Evolutionary conservation across 2,113 vertebrate genomes (phyloP).

Genomic region (Dicrurus megarhynchus): DNA sequence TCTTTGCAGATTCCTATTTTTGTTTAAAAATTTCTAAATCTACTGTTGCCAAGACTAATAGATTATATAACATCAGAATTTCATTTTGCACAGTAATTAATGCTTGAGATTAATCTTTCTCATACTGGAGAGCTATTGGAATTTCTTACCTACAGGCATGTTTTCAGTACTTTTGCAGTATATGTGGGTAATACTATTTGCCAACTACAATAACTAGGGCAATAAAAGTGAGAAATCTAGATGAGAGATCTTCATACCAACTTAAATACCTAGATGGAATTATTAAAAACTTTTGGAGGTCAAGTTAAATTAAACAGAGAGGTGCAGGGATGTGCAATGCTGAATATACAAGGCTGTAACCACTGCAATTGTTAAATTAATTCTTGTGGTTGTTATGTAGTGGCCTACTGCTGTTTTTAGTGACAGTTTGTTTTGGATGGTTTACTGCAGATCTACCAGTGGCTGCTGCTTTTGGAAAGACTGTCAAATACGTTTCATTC

Average conservation of each 20-base stretch:
- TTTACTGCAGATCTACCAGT: slow-evolving; percentile 45
- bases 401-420: slow-evolving; percentile 53
- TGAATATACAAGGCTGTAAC: not conserved
- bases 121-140: slow-evolving; percentile 40
- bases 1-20: not conserved
- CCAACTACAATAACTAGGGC: slow-evolving; percentile 57
- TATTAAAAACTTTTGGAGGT: slow-evolving; percentile 58
- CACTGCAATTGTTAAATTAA: slow-evolving; percentile 59
- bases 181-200: slow-evolving; percentile 46
- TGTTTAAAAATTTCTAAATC: not conserved
- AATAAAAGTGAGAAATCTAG: slow-evolving; percentile 64
- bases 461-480: slow-evolving; percentile 40
- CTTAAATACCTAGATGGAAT: slow-evolving; percentile 49
- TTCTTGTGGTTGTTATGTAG: slow-evolving; percentile 55
- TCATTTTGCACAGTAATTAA: slow-evolving; percentile 62
- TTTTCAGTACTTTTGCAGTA: slow-evolving; percentile 51
- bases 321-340: not conserved
- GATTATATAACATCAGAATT: slow-evolving; percentile 40
- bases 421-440: slow-evolving; percentile 62
- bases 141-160: slow-evolving; percentile 55
- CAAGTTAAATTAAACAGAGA: slow-evolving; percentile 45
- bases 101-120: slow-evolving; percentile 53
- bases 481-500: slow-evolving; percentile 46
- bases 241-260: slow-evolving; percentile 59
- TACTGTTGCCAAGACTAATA: slow-evolving; percentile 28